Percentiles rank a stretch among this genome's conserved stretches.
phyloP scores from a whole-genome alignment of 2,113 vertebrate species.

The Eclectus roratus region DNA sequence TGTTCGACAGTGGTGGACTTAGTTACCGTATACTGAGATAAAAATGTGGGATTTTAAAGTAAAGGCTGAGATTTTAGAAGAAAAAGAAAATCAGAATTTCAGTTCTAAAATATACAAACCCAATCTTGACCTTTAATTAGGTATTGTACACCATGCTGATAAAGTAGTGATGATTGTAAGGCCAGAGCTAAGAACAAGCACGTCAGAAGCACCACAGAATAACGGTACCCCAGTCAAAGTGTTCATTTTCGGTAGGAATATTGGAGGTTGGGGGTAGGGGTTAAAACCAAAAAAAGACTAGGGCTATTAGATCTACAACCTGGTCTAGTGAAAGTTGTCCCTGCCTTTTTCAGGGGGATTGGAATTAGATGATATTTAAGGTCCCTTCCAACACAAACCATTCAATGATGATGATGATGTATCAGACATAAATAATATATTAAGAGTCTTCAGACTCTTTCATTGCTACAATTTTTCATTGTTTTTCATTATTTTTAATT shows the following conservation, averaged over 20 bases:
- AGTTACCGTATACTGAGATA: background rate
- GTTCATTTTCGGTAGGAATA: background rate
- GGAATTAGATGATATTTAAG: background rate
- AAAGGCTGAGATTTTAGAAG: background rate
- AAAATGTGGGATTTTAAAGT: background rate
- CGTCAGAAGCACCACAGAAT: background rate
- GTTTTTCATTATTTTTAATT: background rate
- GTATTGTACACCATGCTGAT: background rate
- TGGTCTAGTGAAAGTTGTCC: background rate
- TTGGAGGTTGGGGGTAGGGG: background rate
- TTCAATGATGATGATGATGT: background rate
- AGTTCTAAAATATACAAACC: background rate
- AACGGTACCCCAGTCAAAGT: background rate
- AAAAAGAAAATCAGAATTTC: background rate
- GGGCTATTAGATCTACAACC: background rate
- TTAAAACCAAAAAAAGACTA: background rate
- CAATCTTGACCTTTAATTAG: background rate
- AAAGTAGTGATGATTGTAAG: background rate
- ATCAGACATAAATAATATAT: background rate
- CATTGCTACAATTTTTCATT: background rate
- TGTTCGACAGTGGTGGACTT: background rate
- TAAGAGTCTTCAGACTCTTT: background rate
- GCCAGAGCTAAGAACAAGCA: background rate
- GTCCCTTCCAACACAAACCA: background rate
- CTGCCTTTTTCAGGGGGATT: background rate